A percentile compares a stretch with the other conserved stretches of the same genome.
phyloP scores from a whole-genome alignment of 1,140 invertebrate genomes.

The Heliconius nattereri region DNA sequence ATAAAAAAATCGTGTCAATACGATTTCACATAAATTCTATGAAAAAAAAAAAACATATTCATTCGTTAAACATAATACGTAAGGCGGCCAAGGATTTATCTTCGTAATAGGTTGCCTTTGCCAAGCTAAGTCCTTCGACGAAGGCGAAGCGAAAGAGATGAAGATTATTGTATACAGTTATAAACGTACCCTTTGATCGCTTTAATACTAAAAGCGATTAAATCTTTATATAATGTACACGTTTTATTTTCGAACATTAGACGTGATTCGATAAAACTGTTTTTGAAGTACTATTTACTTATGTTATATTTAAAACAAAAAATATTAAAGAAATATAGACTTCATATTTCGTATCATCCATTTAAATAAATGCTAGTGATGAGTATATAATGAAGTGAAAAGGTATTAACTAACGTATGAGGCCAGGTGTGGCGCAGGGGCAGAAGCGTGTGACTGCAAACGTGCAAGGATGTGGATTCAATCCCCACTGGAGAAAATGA shows the following conservation, averaged over 20 bases:
- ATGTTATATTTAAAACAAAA: not conserved
- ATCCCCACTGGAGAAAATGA: too few species aligned
- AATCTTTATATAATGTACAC: not conserved
- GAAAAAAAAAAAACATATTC: not conserved
- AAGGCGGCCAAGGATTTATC: not conserved
- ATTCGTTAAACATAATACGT: not conserved
- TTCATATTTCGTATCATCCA: too few species aligned
- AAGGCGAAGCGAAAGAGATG: not conserved
- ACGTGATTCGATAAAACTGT: not conserved
- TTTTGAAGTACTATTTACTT: not conserved
- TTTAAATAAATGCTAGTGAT: too few species aligned
- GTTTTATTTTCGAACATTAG: not conserved
- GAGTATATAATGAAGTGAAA: too few species aligned
- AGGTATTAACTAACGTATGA: too few species aligned
- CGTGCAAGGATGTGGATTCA: too few species aligned
- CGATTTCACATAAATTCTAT: not conserved
- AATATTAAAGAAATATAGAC: not conserved
- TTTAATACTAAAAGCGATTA: not conserved
- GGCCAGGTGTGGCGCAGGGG: too few species aligned
- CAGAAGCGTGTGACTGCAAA: too few species aligned
- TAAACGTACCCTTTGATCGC: not conserved
- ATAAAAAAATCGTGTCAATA: not conserved
- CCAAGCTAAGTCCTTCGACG: not conserved
- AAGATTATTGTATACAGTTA: conserved; percentile 2
- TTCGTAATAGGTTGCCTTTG: not conserved